Evolutionary conservation across 2,113 vertebrate genomes (phyloP).

Genomic region (Catharus minimus): DNA sequence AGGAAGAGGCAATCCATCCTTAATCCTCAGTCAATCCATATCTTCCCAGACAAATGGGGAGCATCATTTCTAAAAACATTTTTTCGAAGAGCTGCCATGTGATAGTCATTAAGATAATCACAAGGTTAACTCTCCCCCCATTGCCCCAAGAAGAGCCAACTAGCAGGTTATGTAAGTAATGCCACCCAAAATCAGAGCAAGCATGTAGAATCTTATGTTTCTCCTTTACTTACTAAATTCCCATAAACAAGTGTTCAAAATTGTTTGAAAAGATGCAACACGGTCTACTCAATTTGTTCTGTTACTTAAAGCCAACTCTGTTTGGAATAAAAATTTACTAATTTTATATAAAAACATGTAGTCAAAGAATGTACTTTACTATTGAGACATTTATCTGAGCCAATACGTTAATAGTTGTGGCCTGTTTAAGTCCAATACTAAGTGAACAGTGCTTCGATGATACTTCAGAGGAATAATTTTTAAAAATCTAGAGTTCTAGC

Average conservation of each 20-base stretch:
- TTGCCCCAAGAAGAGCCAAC: neutral
- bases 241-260: neutral
- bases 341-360: neutral
- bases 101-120: neutral
- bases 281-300: neutral
- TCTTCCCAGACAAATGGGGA: neutral
- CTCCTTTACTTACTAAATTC: neutral
- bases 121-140: neutral
- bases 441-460: neutral
- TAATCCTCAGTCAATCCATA: neutral
- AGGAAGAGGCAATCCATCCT: neutral
- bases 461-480: neutral
- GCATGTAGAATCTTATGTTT: neutral
- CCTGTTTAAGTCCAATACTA: neutral
- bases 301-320: neutral
- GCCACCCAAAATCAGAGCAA: neutral
- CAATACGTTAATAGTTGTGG: neutral
- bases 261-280: rapidly evolving
- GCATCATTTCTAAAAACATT: neutral
- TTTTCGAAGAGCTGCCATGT: neutral
- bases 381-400: neutral
- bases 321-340: neutral
- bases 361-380: neutral
- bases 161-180: neutral
- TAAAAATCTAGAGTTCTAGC: neutral